phyloP scores from a whole-genome alignment of 2,113 vertebrate genomes.

The Xerus inauris region DNA sequence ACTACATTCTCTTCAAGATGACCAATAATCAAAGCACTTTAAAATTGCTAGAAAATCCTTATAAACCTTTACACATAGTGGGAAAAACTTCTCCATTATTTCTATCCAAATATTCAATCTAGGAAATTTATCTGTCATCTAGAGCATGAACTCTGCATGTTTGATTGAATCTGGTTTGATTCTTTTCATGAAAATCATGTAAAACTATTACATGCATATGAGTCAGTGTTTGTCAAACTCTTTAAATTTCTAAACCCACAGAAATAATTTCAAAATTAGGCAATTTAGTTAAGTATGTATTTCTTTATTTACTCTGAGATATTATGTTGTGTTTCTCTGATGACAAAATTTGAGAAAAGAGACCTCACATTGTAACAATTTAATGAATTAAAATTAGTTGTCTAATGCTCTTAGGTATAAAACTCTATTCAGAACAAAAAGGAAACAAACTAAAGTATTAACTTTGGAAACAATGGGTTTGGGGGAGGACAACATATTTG shows the following conservation, averaged over 20 bases:
- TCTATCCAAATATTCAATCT: constrained; percentile 7
- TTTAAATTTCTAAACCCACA: constrained; percentile 12
- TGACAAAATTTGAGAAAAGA: background rate
- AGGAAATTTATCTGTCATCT: background rate
- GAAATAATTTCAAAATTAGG: constrained; percentile 14
- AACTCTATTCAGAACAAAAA: background rate
- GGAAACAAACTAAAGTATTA: background rate
- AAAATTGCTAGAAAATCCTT: constrained; percentile 31
- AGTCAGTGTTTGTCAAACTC: background rate
- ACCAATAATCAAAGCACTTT: background rate
- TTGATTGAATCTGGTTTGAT: background rate
- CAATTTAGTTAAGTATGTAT: background rate
- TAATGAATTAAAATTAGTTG: constrained; percentile 9
- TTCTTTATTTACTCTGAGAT: constrained; percentile 31
- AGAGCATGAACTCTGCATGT: background rate
- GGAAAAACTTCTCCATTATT: background rate
- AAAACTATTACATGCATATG: background rate
- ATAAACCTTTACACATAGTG: background rate
- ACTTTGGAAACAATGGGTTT: fast-evolving
- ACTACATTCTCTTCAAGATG: background rate
- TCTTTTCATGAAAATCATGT: constrained; percentile 17
- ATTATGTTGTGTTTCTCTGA: background rate
- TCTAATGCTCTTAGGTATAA: background rate
- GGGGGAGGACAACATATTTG: background rate
- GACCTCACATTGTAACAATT: background rate